Evolutionary conservation across 2,888 invertebrate genomes (phyloP), one percentile per base, ranked within the genome.

Genomic region (Drosophila niveifrons): DNA sequence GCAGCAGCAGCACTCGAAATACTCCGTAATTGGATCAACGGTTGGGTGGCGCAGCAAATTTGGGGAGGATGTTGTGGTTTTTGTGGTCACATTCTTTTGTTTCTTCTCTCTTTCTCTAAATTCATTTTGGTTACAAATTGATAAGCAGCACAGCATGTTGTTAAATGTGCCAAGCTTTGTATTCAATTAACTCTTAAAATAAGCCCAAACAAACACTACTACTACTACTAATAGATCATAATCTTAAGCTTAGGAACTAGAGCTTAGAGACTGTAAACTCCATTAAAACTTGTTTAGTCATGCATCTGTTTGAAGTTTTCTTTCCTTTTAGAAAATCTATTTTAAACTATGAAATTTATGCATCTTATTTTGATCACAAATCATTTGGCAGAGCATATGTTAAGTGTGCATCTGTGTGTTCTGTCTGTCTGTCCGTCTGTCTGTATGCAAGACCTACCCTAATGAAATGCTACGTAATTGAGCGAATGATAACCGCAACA

Each of bases 41-140:
- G 31, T 53, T 61, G 44, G 64, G 50, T 51, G 66, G 47, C 41
- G 39, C 55, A 63, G 47, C 28, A 43, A 43, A 41, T 47, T 23
- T 23, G 61, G 64, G 58, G 66, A 87, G 82, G 82, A 82, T 87
- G 84, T 81, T 82, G 81, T 78, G 81, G 84, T 75, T 86, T 84
- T 68, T 85, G 81, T 68, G 84, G 82, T 82, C 76, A 56, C 41
- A 44, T 46, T 65, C 58, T 61, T 46, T 15, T 13, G 8, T 13
- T 31, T 62, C 41, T 28, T 23, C 53, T 43, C 17, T 31, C 18
- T 23, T 18, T 9, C 29, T 39, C 15, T n/a, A n/a, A n/a, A 15
- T 52, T 51, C 17, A 55, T 34, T 39, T 58, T 11, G n/a, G 23
- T 23, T 50, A 48, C 43, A 3, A 56, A 31, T 46, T 52, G 70